phyloP scores from a whole-genome alignment of 2,113 vertebrate genomes.

The Aphelocoma coerulescens region DNA sequence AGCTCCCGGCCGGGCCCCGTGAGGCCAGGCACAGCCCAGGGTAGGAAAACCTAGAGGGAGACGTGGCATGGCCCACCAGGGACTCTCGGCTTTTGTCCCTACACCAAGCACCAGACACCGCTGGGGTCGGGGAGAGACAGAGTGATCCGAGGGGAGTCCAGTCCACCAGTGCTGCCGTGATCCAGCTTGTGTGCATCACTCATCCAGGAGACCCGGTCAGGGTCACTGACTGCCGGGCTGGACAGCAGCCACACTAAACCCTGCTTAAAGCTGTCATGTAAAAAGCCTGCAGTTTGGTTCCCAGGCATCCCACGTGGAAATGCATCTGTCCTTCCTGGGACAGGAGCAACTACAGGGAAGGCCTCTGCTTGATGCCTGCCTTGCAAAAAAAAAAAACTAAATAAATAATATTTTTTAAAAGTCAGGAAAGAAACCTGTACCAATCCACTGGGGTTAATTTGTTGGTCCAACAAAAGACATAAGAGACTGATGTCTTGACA shows the following conservation, averaged over 20 bases:
- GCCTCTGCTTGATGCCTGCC: background rate
- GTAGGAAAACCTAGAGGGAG: background rate
- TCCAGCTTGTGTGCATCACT: too few relatives aligned
- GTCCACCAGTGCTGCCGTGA: fast-evolving
- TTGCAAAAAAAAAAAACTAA: background rate
- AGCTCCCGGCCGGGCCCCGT: background rate
- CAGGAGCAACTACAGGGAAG: background rate
- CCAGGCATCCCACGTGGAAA: background rate
- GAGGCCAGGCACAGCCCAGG: background rate
- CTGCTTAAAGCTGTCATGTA: background rate
- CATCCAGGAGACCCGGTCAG: background rate
- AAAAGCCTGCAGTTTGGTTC: background rate
- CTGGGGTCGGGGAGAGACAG: background rate
- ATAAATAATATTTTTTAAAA: background rate
- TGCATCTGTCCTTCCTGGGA: background rate
- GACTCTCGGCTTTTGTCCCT: background rate
- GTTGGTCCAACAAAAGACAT: background rate
- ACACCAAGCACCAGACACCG: fast-evolving
- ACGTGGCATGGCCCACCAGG: background rate
- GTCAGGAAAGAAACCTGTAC: background rate
- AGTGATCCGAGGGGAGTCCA: background rate
- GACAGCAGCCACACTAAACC: background rate
- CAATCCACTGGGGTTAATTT: background rate
- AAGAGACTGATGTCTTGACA: background rate
- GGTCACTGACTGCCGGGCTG: background rate